Conservation (phyloP, 2,113 vertebrate genomes). For the Saguinus imperator region DNA sequence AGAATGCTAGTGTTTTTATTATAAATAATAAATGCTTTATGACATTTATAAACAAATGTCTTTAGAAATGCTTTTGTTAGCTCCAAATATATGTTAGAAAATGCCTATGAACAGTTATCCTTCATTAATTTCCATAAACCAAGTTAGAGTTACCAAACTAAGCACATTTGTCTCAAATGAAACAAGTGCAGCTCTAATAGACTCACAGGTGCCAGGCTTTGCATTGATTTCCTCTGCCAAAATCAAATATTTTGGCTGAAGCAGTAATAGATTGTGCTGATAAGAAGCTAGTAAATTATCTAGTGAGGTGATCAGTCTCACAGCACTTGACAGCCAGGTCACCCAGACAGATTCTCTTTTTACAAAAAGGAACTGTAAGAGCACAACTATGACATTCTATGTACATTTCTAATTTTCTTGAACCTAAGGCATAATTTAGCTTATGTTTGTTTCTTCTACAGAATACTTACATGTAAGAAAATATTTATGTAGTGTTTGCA, state of each 20-base stretch:
- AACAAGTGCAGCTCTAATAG: slow-evolving; percentile 22
- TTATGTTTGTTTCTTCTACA: not conserved
- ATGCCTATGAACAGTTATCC: not conserved
- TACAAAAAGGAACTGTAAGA: slow-evolving; percentile 22
- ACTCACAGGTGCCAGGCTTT: not conserved
- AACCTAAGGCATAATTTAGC: slow-evolving; percentile 15
- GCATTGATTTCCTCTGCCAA: slow-evolving; percentile 22
- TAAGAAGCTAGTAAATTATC: slow-evolving; percentile 59
- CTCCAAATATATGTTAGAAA: slow-evolving; percentile 21
- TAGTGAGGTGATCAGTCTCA: slow-evolving; percentile 57
- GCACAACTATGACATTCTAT: not conserved
- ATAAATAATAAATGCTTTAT: slow-evolving; percentile 50
- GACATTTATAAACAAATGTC: not conserved
- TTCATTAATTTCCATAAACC: not conserved
- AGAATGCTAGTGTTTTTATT: slow-evolving; percentile 19
- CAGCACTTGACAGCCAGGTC: slow-evolving; percentile 25
- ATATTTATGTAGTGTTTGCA: not conserved
- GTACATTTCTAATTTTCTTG: slow-evolving; percentile 17
- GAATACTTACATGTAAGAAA: not conserved
- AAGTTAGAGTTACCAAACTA: not conserved
- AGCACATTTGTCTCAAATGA: not conserved
- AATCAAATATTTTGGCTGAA: slow-evolving; percentile 49
- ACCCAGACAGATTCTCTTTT: not conserved
- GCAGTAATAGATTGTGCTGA: slow-evolving; percentile 43
- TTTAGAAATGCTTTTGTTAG: not conserved